phyloP scores from a whole-genome alignment of 2,113 vertebrate species.

The Tragelaphus strepsiceros region DNA sequence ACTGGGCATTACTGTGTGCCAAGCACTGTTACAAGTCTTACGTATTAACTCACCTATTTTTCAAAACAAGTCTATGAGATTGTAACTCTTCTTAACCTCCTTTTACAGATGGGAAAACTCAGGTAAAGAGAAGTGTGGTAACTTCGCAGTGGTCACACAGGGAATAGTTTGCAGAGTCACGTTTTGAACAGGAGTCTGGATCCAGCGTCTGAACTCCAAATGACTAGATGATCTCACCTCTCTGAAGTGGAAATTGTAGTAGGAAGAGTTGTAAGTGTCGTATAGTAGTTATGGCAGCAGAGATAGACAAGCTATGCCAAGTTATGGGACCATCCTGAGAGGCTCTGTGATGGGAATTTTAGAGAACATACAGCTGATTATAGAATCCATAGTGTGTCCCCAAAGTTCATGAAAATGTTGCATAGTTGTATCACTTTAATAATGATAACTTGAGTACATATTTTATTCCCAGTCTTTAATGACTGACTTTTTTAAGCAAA shows the following conservation, averaged over 20 bases:
- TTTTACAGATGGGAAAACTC: background rate
- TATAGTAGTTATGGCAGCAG: background rate
- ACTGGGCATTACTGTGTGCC: background rate
- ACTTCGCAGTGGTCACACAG: background rate
- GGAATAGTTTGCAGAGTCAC: background rate
- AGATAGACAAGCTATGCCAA: background rate
- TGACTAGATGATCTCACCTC: background rate
- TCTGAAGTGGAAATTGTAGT: background rate
- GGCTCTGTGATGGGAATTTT: background rate
- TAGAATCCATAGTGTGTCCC: background rate
- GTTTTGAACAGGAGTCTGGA: background rate
- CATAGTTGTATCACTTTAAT: background rate
- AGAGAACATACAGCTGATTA: background rate
- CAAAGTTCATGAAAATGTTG: background rate
- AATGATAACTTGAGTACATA: background rate
- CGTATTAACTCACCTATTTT: background rate
- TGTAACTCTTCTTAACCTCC: background rate
- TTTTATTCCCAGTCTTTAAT: background rate
- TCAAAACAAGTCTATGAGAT: background rate
- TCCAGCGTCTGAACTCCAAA: background rate
- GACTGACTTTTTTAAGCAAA: background rate
- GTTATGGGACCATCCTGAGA: background rate
- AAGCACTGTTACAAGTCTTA: background rate
- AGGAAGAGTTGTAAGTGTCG: background rate
- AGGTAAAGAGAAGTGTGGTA: background rate